Percentiles rank a stretch among this genome's conserved stretches.
Conservation (phyloP, 2,888 invertebrate genomes). For the Cheilosia scutellata region DNA sequence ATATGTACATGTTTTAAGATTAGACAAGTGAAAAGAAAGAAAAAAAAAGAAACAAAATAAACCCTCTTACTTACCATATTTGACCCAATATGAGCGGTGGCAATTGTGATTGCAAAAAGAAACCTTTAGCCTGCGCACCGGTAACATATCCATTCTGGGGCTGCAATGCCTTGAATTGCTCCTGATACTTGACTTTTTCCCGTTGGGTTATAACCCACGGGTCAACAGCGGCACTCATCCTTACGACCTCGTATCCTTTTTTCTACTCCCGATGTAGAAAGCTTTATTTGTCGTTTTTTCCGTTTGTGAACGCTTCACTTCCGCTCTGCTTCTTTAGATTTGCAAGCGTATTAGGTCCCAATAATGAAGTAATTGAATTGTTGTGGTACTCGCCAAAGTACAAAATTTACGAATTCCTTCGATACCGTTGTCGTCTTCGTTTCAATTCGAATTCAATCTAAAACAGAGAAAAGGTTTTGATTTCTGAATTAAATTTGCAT, state of each 20-base stretch:
- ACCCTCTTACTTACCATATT: constrained; percentile 91
- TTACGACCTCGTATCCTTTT: constrained; percentile 36
- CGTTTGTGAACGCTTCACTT: constrained; percentile 56
- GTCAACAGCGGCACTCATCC: constrained; percentile 86
- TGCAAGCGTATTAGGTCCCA: constrained; percentile 19
- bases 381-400: constrained; percentile 30
- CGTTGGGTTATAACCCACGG: constrained; percentile 95
- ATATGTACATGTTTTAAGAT: not conserved
- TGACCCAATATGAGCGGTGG: constrained; percentile 95
- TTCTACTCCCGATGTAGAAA: constrained; percentile 36
- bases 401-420: not conserved
- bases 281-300: constrained; percentile 17
- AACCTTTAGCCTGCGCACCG: constrained; percentile 96
- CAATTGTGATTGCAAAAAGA: constrained; percentile 96
- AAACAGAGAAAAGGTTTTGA: constrained; percentile 52
- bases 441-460: constrained; percentile 60
- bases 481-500: constrained; percentile 54
- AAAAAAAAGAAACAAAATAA: constrained; percentile 16
- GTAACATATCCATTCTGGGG: constrained; percentile 95
- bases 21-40: not conserved
- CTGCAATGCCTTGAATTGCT: constrained; percentile 95
- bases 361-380: constrained; percentile 32
- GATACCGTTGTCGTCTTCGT: constrained; percentile 29
- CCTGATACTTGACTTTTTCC: constrained; percentile 94
- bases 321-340: constrained; percentile 44